Base-by-base conservation (phyloP, 2,113 vertebrate genomes). In the Empidonax traillii region DNA sequence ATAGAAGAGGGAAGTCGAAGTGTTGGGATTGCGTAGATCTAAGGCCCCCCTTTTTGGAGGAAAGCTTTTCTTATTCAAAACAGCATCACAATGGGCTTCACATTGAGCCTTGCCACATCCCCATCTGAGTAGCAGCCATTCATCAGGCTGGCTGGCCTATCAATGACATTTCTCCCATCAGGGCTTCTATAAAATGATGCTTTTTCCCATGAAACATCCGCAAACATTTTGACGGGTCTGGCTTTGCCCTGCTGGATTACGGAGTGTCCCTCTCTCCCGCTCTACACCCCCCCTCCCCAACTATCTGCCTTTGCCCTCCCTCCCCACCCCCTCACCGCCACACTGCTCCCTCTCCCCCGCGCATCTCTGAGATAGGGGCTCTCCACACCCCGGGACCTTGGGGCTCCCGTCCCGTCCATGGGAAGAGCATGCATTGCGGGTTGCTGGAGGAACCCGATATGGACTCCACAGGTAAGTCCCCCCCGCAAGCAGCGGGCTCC, bases 121-220 rank as follows among this genome's bases (percentile, higher is more conserved):
- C 99, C 99, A 99, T 99, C 99, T 99, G 99, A 99, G 99, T 99
- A 99, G 99, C 99, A 98, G 99, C 99, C 99, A 99, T 99, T 99
- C 99, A 99, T 99, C 99, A 99, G 98, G 98, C 99, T 98, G 98
- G 98, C 98, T 98, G 99, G 99, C 99, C 99, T 99, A 99, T 99
- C 99, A 99, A 99, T 99, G 99, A 99, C 99, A 99, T 98, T 98
- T 99, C 99, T 98, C 99, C 98, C 99, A 99, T 99, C 99, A 99
- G 99, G 98, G 98, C 99, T 99, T 98, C 99, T 99, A 99, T 99
- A 99, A 99, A 99, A 99, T 99, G 99, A 99, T 98, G 98, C 98
- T 99, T 99, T 99, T 99, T 99, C 99, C 99, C 99, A 99, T 99
- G 99, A 99, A 99, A 99, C 99, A 99, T 99, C 99, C 99, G 99